Base-by-base conservation (phyloP, 1,140 invertebrate species). In the Atta cephalotes region DNA sequence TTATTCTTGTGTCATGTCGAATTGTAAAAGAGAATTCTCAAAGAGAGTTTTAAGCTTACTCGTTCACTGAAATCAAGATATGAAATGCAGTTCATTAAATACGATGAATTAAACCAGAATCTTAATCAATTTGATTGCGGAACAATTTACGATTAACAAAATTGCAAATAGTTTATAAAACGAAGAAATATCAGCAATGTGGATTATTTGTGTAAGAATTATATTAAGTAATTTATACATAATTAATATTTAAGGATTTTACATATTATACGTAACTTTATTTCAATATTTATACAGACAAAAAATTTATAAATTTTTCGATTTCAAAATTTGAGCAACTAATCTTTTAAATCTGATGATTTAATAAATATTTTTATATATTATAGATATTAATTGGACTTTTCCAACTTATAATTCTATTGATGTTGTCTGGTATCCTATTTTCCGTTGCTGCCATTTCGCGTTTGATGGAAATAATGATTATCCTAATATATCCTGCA, bases 351-450 rank as follows among this genome's bases (percentile, higher is more conserved):
- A 63, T 62, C 2, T 60, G 0, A 65, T 14, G 6, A 49, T 25
- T 25, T 79, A 6, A 5, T 0, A 66, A 5, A 66, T 66, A n/a
- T 56, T 85, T 79, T 66, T 85, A 31, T 31, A 31, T 31, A 28
- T 89, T 76, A 63, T 72, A 92, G 91, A 76, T 68, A 21, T 14
- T 89, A 31, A 72, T 70, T 2, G 62, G 70, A 31, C 58, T 89
- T 16, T 63, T 87, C 6, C 85, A 93, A 77, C 45, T 93, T 51
- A 53, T 90, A 58, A 45, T 87, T 28, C 70, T 92, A 0, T 3
- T 92, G 16, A 85, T 85, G 18, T 49, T 93, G 5, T 91, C 89
- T 12, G 91, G 91, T 5, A 14, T 92, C 28, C 21, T 93, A 0
- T 21, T 92, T 12, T 87, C 88, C 0, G n/a, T 92, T 7, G 89